Evolutionary conservation across 2,797 vertebrate species (phyloP), one percentile per base, ranked within the genome.

Genomic region (Lagothrix lagotricha): DNA sequence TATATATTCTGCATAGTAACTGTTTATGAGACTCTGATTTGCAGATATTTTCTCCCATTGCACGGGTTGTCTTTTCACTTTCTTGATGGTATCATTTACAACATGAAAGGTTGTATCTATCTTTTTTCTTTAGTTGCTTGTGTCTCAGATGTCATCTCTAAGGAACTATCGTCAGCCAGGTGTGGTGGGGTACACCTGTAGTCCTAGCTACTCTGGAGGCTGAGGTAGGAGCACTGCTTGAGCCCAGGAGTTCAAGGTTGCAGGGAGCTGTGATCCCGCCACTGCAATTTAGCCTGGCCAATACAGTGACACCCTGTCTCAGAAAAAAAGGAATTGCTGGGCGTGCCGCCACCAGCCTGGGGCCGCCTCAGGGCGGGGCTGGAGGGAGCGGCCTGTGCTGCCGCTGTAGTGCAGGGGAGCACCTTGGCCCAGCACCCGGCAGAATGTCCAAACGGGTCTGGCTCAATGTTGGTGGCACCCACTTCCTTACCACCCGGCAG

Each of bases 401-500:
- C 97, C 99, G 99, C 88, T 99, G 99, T 98, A 98, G 98, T 98
- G 98, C 98, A 87, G 98, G 97, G 39, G 61, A 33, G 99, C 95
- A 98, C 98, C 19, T 86, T 98, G 15, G 98, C 96, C 79, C 99
- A 99, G 76, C 98, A 94, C 98, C 98, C 0, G 98, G 98, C 15
- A 98, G 99, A 39, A 99, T 99, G 4, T 97, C 98, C 87, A 99
- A 99, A 92, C 99, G 99, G 99, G 99, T 99, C 58, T 99, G 99
- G 57, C 98, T 99, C 28, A 99, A 99, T 97, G 99, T 99, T 91
- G 99, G 99, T 9, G 99, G 99, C 72, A 99, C 99, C 77, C 99
- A 99, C 98, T 99, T 99, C 98, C 98, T 99, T 97, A 99, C 99
- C 89, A 99, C 99, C 48, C 99, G 99, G 98, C 99, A 99, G 98